phyloP scores from a whole-genome alignment of 2,113 vertebrate species.

The Scomber colias region DNA sequence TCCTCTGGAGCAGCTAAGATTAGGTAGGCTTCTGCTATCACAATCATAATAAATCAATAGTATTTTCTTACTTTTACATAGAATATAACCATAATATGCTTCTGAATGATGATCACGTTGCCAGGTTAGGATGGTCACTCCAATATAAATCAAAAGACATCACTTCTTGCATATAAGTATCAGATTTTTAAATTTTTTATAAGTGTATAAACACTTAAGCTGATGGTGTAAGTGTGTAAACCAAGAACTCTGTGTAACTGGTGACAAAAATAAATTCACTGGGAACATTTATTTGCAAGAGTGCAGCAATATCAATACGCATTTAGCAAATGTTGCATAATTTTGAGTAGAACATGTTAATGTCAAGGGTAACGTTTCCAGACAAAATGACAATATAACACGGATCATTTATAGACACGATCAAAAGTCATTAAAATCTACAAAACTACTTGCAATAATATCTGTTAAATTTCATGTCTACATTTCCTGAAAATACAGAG shows the following conservation, averaged over 20 bases:
- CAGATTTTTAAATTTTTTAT: neutral
- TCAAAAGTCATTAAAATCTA: too few species aligned
- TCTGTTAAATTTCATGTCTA: neutral
- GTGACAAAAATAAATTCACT: neutral
- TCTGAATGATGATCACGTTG: too few species aligned
- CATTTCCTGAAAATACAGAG: neutral
- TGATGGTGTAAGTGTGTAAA: neutral
- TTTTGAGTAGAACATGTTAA: too few species aligned
- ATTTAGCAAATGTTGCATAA: neutral
- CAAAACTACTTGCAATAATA: neutral
- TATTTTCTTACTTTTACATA: neutral
- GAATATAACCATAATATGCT: neutral
- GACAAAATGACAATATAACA: neutral
- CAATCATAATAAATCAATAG: neutral
- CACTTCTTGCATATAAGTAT: neutral
- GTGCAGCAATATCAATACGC: neutral
- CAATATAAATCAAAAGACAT: neutral
- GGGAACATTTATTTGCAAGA: neutral
- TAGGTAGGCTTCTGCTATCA: conserved; percentile 27
- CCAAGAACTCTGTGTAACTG: neutral
- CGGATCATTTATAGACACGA: too few species aligned
- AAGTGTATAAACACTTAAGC: neutral
- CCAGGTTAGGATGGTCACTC: neutral
- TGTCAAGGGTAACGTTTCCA: too few species aligned
- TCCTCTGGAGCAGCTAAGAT: conserved; percentile 51